Base-by-base conservation (phyloP, 2,888 invertebrate species). In the Dryobota labecula region DNA sequence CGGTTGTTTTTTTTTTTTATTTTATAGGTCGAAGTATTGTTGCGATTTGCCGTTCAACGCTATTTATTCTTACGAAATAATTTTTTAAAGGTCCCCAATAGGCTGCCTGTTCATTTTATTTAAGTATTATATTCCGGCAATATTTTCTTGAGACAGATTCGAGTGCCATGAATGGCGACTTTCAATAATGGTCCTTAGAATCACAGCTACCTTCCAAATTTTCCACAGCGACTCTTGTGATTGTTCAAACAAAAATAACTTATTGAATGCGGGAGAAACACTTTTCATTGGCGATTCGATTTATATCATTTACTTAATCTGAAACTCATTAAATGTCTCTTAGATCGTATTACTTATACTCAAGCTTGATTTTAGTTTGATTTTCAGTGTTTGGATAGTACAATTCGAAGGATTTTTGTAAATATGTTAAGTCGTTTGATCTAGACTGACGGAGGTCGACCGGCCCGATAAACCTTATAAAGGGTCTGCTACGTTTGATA, bases 341-440 rank as follows among this genome's bases (percentile, higher is more conserved):
- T 63, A 36, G 30, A n/a, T 62, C 58, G 51, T 82, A 67, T 36
- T 2, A 0, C 63, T 0, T 56, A 30, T 7, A 0, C 0, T 5
- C 49, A 86, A 65, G 57, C 71, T 73, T 66, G 56, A 77, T 15
- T 60, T 76, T 76, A 9, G 66, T 4, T 0, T 61, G 57, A 18
- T 63, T 70, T 61, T 20, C 6, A 43, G 15, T 71, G 58, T 27
- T 33, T 13, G 0, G n/a, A 47, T 27, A 58, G 57, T 67, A 51
- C 30, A 58, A 63, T 47, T 60, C 51, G 15, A 54, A 41, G 27
- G 66, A 47, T 54, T 73, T 74, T 73, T 82, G 84, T 84, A 84
- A 86, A 84, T 82, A 85, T 85, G 85, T 86, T 85, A 85, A 85
- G 85, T 78, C 85, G 82, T 85, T 86, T 86, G 85, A 85, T 85